Evolutionary conservation across 2,888 invertebrate genomes (phyloP).

Genomic region (Neoascia interrupta): DNA sequence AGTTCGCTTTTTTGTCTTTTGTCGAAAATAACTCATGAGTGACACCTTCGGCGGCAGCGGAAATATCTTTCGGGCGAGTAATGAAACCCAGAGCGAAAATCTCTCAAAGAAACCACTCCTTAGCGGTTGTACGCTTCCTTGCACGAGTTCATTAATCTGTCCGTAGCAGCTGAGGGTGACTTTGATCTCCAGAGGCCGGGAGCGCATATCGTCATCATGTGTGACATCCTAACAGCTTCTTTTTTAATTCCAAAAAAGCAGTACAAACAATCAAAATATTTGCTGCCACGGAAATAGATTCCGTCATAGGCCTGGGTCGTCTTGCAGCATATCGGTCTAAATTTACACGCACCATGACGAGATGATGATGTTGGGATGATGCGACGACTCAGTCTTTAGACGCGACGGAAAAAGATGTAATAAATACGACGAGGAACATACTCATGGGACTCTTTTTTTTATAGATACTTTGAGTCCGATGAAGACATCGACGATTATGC

Average conservation of each 20-base stretch:
- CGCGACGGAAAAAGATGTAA: too few species aligned
- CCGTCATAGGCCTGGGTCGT: slow-evolving; percentile 31
- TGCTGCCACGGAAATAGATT: slow-evolving; percentile 63
- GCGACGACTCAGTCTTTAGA: not conserved
- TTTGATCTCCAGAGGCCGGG: slow-evolving; percentile 52
- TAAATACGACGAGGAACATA: too few species aligned
- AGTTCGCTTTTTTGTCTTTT: not conserved
- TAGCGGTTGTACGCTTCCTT: slow-evolving; percentile 16
- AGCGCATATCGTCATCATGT: slow-evolving; percentile 25
- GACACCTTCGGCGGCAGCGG: slow-evolving; percentile 57
- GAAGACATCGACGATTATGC: slow-evolving; percentile 47
- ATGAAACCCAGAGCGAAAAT: slow-evolving; percentile 6
- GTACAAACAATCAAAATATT: slow-evolving; percentile 51
- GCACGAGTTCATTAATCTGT: slow-evolving; percentile 60
- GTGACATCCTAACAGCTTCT: slow-evolving; percentile 48
- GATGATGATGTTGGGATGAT: not conserved
- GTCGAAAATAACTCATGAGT: slow-evolving; percentile 60
- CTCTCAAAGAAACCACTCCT: slow-evolving; percentile 1
- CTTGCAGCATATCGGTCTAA: slow-evolving; percentile 49
- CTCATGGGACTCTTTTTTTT: slow-evolving; percentile 11
- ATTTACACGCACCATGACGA: slow-evolving; percentile 35
- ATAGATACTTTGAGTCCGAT: slow-evolving; percentile 4
- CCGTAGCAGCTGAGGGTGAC: slow-evolving; percentile 43
- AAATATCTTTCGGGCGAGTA: slow-evolving; percentile 52
- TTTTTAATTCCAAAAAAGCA: not conserved